phyloP scores from a whole-genome alignment of 2,113 vertebrate genomes.

The Otus sunia region DNA sequence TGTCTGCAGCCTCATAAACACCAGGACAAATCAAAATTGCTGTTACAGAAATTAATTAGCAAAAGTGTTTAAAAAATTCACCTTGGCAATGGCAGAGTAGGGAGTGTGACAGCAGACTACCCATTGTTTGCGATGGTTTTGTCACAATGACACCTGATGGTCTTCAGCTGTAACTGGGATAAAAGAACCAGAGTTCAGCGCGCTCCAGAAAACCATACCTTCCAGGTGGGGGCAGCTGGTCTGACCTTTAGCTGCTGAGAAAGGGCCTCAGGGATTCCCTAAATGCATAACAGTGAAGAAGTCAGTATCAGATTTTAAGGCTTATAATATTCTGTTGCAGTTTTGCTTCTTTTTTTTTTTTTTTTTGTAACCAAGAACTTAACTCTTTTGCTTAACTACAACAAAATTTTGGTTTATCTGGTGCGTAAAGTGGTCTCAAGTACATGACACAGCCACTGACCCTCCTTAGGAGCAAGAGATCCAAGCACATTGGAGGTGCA shows the following conservation, averaged over 20 bases:
- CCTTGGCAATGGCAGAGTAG: not conserved
- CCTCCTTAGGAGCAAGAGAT: not conserved
- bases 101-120: not conserved
- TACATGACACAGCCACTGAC: not conserved
- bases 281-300: not conserved
- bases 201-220: not conserved
- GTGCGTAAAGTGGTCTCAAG: not conserved
- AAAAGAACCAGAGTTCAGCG: not conserved
- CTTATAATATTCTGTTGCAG: not conserved
- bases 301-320: not conserved
- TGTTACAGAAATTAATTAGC: not conserved
- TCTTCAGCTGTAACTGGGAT: not conserved
- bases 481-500: not conserved
- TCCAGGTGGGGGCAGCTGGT: not conserved
- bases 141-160: not conserved
- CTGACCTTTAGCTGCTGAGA: not conserved
- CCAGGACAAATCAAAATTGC: not conserved
- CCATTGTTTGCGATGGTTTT: not conserved
- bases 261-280: not conserved
- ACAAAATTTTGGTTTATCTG: not conserved
- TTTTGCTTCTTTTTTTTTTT: not conserved
- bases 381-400: not conserved
- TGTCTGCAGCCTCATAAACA: not conserved
- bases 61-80: not conserved
- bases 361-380: not conserved